These are phyloP conservation scores for Drosophila quinaria DNA, from an alignment of 2,888 invertebrate species.

Conservation along the genomic window DNA sequence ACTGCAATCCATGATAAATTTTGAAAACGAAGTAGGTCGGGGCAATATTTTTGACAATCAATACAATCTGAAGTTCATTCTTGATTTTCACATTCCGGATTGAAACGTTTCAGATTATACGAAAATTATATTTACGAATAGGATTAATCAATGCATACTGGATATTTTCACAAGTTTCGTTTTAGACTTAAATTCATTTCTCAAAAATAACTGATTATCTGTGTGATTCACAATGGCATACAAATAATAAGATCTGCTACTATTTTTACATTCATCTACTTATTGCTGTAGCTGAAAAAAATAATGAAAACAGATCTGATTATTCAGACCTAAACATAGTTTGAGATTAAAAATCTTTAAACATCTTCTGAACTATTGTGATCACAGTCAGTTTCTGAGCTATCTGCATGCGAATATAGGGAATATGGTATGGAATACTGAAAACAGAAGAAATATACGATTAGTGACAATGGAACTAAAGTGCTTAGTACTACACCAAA, in stretches of 20 bases:
- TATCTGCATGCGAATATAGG: conserved; percentile 1
- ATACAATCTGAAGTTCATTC: conserved; percentile 4
- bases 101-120: background rate
- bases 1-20: conserved; percentile 7
- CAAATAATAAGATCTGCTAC: background rate
- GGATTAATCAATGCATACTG: conserved; percentile 8
- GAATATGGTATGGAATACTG: background rate
- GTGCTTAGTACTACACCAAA: background rate
- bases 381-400: background rate
- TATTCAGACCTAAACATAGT: background rate
- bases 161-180: background rate
- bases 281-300: background rate
- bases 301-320: background rate
- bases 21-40: conserved; percentile 11
- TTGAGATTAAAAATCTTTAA: no score
- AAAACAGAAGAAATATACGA: background rate
- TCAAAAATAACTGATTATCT: background rate
- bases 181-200: background rate
- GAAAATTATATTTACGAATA: background rate
- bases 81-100: background rate
- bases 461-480: no score
- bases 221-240: background rate
- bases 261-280: background rate
- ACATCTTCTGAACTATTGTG: background rate
- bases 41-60: background rate